These are phyloP conservation scores for Loxodonta africana DNA, from an alignment of 2,113 vertebrate genomes.

Conservation along the genomic window DNA sequence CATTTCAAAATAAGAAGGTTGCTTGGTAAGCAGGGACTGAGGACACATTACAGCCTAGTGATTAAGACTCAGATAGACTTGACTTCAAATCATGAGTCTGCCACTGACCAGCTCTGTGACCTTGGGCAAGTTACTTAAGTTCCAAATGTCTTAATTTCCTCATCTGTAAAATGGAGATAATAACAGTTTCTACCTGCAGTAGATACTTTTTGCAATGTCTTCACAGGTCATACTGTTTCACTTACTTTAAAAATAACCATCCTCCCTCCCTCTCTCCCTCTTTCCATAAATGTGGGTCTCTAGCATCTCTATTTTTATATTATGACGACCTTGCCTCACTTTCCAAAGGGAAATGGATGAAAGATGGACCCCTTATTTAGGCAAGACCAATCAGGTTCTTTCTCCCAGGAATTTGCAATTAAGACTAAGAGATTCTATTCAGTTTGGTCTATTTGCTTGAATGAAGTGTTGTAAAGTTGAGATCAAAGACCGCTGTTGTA, in stretches of 20 bases:
- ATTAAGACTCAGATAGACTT: constrained; percentile 16
- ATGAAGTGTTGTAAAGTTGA: background rate
- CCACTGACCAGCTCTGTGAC: background rate
- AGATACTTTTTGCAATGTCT: background rate
- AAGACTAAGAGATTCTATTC: background rate
- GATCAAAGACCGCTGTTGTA: background rate
- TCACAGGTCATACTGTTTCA: background rate
- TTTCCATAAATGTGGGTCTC: background rate
- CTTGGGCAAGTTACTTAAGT: background rate
- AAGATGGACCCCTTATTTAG: background rate
- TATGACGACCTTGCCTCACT: background rate
- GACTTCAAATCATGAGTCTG: constrained; percentile 2
- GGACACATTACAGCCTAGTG: background rate
- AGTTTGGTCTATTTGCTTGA: background rate
- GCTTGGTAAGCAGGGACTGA: background rate
- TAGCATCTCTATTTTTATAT: background rate
- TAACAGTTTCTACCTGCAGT: background rate
- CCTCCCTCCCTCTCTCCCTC: background rate
- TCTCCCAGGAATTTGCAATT: constrained; percentile 18
- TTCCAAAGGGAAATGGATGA: background rate
- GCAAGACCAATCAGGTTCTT: background rate
- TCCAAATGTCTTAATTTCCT: constrained; percentile 35
- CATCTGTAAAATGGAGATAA: background rate
- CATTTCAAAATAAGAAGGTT: constrained; percentile 3
- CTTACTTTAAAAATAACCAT: background rate